A percentile compares a stretch with the other conserved stretches of the same genome.
Evolutionary conservation across 2,113 vertebrate genomes (phyloP).

Genomic region (Columbina picui): DNA sequence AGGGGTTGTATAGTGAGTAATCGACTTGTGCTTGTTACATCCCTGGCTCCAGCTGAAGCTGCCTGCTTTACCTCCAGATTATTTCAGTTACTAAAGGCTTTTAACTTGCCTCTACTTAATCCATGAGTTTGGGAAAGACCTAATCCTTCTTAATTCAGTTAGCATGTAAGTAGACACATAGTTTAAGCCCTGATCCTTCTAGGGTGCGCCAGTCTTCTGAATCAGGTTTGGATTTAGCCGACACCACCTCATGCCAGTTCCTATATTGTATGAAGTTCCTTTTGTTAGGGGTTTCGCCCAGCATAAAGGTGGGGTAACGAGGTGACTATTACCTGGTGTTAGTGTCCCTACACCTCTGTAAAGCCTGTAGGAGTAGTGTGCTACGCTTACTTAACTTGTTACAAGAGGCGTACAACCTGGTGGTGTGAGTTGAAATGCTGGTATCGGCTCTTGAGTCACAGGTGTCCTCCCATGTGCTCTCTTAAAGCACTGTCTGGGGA

Average conservation of each 20-base stretch:
- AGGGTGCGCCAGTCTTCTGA: neutral
- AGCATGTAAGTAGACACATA: neutral
- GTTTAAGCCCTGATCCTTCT: neutral
- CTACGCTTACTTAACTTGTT: neutral
- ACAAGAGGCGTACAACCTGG: neutral
- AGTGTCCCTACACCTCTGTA: neutral
- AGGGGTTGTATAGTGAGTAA: neutral
- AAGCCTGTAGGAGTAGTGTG: neutral
- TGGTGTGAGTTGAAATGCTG: neutral
- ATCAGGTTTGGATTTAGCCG: neutral
- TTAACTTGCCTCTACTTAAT: neutral
- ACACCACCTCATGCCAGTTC: neutral
- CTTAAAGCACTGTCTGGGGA: neutral
- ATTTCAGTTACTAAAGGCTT: neutral
- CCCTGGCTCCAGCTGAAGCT: neutral
- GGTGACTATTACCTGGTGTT: accelerated
- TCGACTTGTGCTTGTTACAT: neutral
- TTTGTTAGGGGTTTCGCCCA: neutral
- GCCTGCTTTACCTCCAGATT: neutral
- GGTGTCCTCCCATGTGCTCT: neutral
- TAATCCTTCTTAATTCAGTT: neutral
- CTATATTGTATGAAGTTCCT: neutral
- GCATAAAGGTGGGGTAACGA: neutral
- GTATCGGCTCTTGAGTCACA: neutral
- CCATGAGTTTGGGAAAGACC: neutral